Evolutionary conservation across 2,797 vertebrate genomes (phyloP), one percentile per base, ranked within the genome.

Genomic region (Xerus rutilus): DNA sequence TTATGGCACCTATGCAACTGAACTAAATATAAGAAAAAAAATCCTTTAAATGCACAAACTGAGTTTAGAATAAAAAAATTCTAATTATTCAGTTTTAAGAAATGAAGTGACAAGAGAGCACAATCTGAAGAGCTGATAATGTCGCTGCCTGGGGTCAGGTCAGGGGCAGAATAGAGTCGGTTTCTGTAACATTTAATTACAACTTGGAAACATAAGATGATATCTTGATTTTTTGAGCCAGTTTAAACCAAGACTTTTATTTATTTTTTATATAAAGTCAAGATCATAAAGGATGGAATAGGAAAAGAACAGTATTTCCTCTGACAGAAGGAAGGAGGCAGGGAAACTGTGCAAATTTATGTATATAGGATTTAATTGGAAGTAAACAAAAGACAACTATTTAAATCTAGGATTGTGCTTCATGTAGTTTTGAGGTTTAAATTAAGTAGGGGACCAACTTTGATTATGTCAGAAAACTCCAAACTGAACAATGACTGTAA

Each of bases 1-100:
- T 57, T 45, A 77, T 8, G 45, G 25, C 5, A 83, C 20, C 3
- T 64, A 49, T 49, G 35, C 7, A 77, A 69, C 30, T 70, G 69
- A 54, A 87, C 54, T 77, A 92, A 47, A 85, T 74, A 62, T 1
- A 69, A 59, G 6, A 32, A 67, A 91, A 91, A 95, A 87, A 25
- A 32, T 13, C 0, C 17, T 95, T 82, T 78, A 39, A 57, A 43
- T 70, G 20, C n/a, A 45, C 47, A 77, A 67, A 13, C 13, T 69
- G 23, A 82, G 17, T 78, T 72, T 67, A 25, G 89, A 95, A 86
- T 89, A 85, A 87, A 77, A 14, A 89, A 43, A 69, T 9, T 5
- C 12, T 30, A 90, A 72, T 59, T 79, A 32, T 83, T 43, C 2
- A 70, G 14, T 43, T 93, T 92, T 21, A 82, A 70, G 23, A 89